Conservation (phyloP, 2,888 invertebrate genomes). For the Eupithecia dodoneata region DNA sequence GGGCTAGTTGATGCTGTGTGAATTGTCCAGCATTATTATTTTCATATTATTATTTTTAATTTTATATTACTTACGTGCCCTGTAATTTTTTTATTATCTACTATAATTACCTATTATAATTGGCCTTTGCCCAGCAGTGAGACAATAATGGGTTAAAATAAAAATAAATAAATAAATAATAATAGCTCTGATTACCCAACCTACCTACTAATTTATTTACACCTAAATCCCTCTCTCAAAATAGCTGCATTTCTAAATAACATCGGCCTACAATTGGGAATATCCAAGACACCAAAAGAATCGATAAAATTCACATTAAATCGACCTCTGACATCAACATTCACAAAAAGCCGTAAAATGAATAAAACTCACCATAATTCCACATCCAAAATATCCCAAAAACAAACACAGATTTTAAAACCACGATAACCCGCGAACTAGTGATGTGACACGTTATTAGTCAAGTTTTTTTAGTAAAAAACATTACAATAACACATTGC, state of each 20-base stretch:
- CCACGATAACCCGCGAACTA: conserved; percentile 61
- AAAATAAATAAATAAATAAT: too few relatives aligned
- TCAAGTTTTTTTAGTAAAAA: conserved; percentile 68
- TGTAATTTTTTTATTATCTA: too few relatives aligned
- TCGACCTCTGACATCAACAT: background rate
- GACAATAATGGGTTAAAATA: too few relatives aligned
- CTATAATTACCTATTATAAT: too few relatives aligned
- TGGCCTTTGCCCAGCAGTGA: too few relatives aligned
- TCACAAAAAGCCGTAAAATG: conserved; percentile 17
- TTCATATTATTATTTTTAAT: too few relatives aligned
- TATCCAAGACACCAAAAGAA: conserved; percentile 4
- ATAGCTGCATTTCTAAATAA: background rate
- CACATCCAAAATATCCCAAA: conserved; percentile 54
- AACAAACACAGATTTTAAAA: conserved; percentile 45
- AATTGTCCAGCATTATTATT: too few relatives aligned
- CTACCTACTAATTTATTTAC: background rate
- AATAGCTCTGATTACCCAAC: too few relatives aligned
- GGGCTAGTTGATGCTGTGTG: too few relatives aligned
- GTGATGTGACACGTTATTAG: conserved; percentile 56
- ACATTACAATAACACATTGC: conserved; percentile 69
- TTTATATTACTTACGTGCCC: too few relatives aligned
- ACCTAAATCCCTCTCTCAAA: background rate
- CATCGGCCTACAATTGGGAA: conserved; percentile 4
- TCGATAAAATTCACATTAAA: conserved; percentile 25
- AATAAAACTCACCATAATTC: conserved; percentile 55